Evolutionary conservation across 2,113 vertebrate genomes (phyloP), one percentile per base, ranked within the genome.

Genomic region (Triplophysa dalaica): DNA sequence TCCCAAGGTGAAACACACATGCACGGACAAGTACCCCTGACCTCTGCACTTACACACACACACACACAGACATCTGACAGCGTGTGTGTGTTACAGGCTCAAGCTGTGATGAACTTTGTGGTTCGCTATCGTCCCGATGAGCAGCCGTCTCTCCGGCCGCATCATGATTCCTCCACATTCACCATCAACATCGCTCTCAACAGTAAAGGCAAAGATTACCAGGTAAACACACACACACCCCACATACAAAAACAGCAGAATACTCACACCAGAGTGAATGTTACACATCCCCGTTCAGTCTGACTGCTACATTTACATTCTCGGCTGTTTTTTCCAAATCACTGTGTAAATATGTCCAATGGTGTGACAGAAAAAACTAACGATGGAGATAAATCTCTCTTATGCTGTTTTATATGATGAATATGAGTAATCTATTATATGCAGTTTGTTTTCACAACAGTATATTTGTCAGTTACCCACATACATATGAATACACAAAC

Each of bases 131-230:
- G 94, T 56, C 95, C 95, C 0, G 94, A 96, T 0, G 95, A 96
- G 75, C 95, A 97, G 75, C 95, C 95, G 0, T 92, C 86, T 0
- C 92, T 97, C 13, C 89, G 94, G 2, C 95, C 95, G 0, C 95
- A 97, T 77, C 95, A 96, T 1, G 95, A 97, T 87, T 95, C 95
- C 0, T 96, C 95, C 75, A 96, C 95, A 3, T 97, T 96, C 89
- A 96, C 95, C 84, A 89, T 97, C 81, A 97, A 97, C 22, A 87
- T 97, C 0, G 95, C 95, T 14, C 72, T 96, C 70, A 97, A 97
- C 89, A 90, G 85, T 45, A 95, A 95, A 78, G 86, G 81, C 24
- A 60, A 87, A 0, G 95, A 96, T 83, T 97, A 94, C 9, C 88
- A 96, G 93, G 95, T 95, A 75, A 16, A 17, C 58, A 69, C 77